Evolutionary conservation across 1,140 invertebrate genomes (phyloP).

Genomic region (Leptinotarsa defecta): DNA sequence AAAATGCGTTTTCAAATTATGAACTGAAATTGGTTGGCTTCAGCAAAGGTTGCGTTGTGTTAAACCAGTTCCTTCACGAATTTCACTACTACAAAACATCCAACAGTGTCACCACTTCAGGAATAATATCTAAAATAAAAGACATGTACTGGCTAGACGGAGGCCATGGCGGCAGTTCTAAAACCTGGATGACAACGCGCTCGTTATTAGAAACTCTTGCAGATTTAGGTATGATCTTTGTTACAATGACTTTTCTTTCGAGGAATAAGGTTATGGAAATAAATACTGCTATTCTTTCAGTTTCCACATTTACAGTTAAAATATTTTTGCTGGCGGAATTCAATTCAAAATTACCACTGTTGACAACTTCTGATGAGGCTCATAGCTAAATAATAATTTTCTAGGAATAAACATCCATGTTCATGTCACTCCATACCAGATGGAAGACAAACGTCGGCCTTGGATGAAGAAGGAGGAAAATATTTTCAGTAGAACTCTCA

Average conservation of each 20-base stretch:
- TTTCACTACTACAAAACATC: slow-evolving; percentile 71
- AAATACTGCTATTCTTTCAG: too few relatives aligned
- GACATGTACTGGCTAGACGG: slow-evolving; percentile 88
- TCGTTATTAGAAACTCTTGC: slow-evolving; percentile 72
- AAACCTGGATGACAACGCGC: slow-evolving; percentile 82
- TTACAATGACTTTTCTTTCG: too few relatives aligned
- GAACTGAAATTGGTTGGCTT: slow-evolving; percentile 76
- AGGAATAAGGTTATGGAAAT: too few relatives aligned
- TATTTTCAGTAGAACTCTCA: slow-evolving; percentile 70
- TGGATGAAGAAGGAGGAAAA: slow-evolving; percentile 85
- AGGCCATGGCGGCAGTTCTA: slow-evolving; percentile 79
- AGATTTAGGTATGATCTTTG: slow-evolving; percentile 60
- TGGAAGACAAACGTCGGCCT: slow-evolving; percentile 71
- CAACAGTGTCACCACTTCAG: slow-evolving; percentile 56
- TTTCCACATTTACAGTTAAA: too few relatives aligned
- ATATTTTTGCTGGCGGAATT: too few relatives aligned
- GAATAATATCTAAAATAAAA: slow-evolving; percentile 66
- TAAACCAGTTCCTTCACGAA: slow-evolving; percentile 88
- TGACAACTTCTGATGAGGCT: too few relatives aligned
- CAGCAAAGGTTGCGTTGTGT: slow-evolving; percentile 89
- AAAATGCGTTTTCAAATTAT: slow-evolving; percentile 55
- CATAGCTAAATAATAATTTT: slow-evolving; percentile 34
- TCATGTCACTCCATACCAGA: slow-evolving; percentile 86
- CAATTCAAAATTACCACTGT: too few relatives aligned
- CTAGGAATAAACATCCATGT: slow-evolving; percentile 70